Percentiles rank a stretch among this genome's conserved stretches.
phyloP scores from a whole-genome alignment of 1,140 invertebrate genomes.

The Neodiprion pinetum region DNA sequence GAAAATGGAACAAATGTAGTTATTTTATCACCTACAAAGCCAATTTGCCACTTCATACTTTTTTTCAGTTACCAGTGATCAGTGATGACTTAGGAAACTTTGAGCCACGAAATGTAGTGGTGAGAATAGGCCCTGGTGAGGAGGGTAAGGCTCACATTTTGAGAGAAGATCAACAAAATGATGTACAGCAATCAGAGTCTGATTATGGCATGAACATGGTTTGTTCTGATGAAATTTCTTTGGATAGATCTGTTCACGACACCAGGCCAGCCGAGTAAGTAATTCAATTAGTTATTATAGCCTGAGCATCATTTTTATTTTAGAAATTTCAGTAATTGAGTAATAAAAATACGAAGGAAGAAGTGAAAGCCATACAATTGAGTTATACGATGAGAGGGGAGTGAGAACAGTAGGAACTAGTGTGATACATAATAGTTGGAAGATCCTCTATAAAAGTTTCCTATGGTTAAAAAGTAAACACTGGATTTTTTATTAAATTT shows the following conservation, averaged over 20 bases:
- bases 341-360: conserved; percentile 7
- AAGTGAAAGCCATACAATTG: conserved; percentile 3
- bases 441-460: background rate
- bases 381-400: background rate
- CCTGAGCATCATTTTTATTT: conserved; percentile 8
- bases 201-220: conserved; percentile 98
- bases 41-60: conserved; percentile 14
- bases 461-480: background rate
- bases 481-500: conserved; percentile 25
- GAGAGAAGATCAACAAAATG: conserved; percentile 76
- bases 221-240: conserved; percentile 92
- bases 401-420: too few relatives aligned
- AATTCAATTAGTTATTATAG: background rate
- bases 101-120: conserved; percentile 68
- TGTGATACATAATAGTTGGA: too few relatives aligned
- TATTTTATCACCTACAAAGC: conserved; percentile 8
- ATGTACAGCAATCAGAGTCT: conserved; percentile 75
- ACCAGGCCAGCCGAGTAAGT: conserved; percentile 82
- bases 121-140: conserved; percentile 82
- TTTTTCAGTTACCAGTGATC: conserved; percentile 45
- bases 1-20: background rate
- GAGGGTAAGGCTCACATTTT: conserved; percentile 80
- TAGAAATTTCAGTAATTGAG: background rate
- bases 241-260: conserved; percentile 83
- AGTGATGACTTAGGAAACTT: conserved; percentile 67